Percentiles rank a stretch among this genome's conserved stretches.
Evolutionary conservation across 2,113 vertebrate species (phyloP).

Genomic region (Cricetomys ansorgei): DNA sequence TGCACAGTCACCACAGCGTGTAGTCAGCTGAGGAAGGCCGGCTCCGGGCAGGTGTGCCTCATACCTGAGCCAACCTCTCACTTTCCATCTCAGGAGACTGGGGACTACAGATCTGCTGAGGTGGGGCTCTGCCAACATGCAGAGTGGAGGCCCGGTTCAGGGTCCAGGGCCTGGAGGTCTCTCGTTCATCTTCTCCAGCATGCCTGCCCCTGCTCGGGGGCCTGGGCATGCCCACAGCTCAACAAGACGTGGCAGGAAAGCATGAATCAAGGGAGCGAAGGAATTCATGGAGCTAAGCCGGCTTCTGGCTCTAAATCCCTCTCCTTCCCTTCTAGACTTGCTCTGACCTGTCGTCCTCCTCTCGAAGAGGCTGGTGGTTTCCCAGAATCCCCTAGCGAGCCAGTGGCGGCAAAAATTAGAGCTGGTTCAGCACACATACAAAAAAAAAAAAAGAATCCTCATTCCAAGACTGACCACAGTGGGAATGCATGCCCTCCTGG

Average conservation of each 20-base stretch:
- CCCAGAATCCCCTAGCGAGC: neutral
- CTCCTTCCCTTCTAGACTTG: constrained; percentile 62
- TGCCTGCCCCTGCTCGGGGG: constrained; percentile 42
- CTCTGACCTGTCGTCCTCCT: constrained; percentile 55
- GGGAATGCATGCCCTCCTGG: neutral
- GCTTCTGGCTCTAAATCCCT: constrained; percentile 66
- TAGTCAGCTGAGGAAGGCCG: neutral
- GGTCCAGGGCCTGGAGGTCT: neutral
- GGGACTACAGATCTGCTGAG: neutral
- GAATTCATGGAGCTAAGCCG: constrained; percentile 26
- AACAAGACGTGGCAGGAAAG: constrained; percentile 78
- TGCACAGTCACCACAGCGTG: neutral
- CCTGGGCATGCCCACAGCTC: constrained; percentile 48
- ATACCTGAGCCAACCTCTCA: neutral
- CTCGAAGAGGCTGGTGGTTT: neutral
- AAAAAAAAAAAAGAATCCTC: neutral
- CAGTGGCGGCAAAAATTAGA: neutral
- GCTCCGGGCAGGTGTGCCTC: neutral
- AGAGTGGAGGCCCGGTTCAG: neutral
- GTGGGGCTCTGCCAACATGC: neutral
- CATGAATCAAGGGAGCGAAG: constrained; percentile 54
- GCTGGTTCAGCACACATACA: neutral
- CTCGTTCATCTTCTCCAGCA: constrained; percentile 17
- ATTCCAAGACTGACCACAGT: neutral
- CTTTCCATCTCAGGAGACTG: neutral